Conservation (phyloP, 2,113 vertebrate species). For the Dromaius novaehollandiae region DNA sequence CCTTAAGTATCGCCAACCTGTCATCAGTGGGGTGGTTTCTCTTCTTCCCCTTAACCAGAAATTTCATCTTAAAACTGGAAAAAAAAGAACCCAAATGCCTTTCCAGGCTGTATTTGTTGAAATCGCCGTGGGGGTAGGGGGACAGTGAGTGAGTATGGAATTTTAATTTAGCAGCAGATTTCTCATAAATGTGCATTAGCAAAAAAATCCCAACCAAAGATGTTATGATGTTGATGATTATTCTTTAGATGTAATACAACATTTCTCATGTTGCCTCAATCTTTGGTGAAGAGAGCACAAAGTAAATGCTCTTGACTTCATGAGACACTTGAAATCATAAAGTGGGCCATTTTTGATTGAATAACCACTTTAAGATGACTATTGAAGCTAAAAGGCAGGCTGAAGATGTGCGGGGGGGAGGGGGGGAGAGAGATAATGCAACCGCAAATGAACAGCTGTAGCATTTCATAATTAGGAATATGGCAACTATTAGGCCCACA, state of each 20-base stretch:
- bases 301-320: neutral
- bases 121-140: rapidly evolving
- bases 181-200: neutral
- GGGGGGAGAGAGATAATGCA: neutral
- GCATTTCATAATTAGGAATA: neutral
- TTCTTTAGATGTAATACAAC: neutral
- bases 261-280: neutral
- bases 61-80: neutral
- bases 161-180: neutral
- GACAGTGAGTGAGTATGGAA: neutral
- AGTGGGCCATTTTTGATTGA: neutral
- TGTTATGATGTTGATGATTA: neutral
- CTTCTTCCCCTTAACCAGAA: neutral
- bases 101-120: neutral
- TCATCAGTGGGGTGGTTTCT: neutral
- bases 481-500: neutral
- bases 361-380: neutral
- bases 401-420: neutral
- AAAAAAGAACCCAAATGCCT: neutral
- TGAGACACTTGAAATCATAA: neutral
- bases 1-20: rapidly evolving
- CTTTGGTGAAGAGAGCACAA: neutral
- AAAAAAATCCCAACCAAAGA: neutral
- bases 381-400: neutral
- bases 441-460: neutral